Conservation (phyloP, 2,888 invertebrate genomes). For the Himalopsyche kuldschensis region DNA sequence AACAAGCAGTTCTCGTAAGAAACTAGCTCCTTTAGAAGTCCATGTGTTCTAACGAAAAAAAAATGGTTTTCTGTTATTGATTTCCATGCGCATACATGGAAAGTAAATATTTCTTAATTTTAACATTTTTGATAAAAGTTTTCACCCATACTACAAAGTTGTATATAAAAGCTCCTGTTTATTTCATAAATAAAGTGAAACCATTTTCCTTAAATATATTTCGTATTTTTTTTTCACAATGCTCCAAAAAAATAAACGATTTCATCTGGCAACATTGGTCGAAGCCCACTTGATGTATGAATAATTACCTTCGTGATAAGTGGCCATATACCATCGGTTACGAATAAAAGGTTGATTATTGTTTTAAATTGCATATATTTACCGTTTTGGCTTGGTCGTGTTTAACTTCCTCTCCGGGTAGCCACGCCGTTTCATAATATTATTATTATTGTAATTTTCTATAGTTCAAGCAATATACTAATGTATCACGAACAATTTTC, state of each 20-base stretch:
- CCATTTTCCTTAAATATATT: background rate
- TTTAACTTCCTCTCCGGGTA: background rate
- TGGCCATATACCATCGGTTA: conserved; percentile 34
- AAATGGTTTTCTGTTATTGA: too few species aligned
- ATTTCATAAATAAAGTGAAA: too few species aligned
- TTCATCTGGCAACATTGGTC: background rate
- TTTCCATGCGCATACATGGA: too few species aligned
- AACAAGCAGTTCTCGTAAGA: too few species aligned
- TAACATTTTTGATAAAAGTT: too few species aligned
- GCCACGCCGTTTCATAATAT: background rate
- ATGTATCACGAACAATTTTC: background rate
- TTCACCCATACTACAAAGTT: too few species aligned
- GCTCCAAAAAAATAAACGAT: background rate
- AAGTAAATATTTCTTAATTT: too few species aligned
- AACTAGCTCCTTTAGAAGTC: too few species aligned
- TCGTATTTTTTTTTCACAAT: background rate
- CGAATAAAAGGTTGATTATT: conserved; percentile 37
- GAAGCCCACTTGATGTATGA: conserved; percentile 32
- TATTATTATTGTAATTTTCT: background rate
- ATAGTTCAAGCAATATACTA: background rate
- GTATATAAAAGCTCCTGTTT: too few species aligned
- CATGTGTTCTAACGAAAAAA: too few species aligned
- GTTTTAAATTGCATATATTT: conserved; percentile 39
- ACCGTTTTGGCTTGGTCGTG: background rate
- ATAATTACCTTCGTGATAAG: conserved; percentile 36